Percentiles rank a stretch among this genome's conserved stretches.
phyloP scores from a whole-genome alignment of 2,888 invertebrate genomes.

The Tupiocoris notatus region DNA sequence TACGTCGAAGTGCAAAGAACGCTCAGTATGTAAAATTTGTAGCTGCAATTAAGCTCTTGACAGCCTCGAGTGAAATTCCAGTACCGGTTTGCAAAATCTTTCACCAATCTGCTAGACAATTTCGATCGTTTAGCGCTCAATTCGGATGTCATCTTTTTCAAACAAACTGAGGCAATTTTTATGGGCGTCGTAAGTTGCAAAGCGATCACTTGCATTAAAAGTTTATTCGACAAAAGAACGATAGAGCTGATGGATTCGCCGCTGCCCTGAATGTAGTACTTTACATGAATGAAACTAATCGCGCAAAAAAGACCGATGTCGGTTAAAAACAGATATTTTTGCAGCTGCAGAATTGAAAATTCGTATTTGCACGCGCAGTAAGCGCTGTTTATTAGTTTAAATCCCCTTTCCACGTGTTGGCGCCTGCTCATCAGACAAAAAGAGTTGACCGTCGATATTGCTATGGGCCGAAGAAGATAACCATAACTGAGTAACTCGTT shows the following conservation, averaged over 20 bases:
- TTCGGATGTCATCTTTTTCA: background rate
- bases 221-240: background rate
- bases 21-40: background rate
- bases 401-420: background rate
- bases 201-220: background rate
- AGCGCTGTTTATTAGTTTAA: background rate
- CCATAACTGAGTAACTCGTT: too few relatives aligned
- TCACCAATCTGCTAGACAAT: background rate
- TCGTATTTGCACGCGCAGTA: background rate
- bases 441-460: too few relatives aligned
- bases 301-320: background rate
- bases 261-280: too few relatives aligned
- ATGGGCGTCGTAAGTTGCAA: background rate
- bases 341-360: background rate
- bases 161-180: background rate
- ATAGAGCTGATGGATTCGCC: background rate
- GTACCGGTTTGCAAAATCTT: background rate
- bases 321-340: background rate
- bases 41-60: background rate
- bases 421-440: too few relatives aligned
- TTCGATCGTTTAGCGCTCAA: background rate
- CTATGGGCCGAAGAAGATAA: too few relatives aligned
- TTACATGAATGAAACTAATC: background rate
- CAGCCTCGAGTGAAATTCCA: background rate
- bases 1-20: too few relatives aligned